Conservation (phyloP, 2,888 invertebrate genomes). For the Nemoura dubitans region DNA sequence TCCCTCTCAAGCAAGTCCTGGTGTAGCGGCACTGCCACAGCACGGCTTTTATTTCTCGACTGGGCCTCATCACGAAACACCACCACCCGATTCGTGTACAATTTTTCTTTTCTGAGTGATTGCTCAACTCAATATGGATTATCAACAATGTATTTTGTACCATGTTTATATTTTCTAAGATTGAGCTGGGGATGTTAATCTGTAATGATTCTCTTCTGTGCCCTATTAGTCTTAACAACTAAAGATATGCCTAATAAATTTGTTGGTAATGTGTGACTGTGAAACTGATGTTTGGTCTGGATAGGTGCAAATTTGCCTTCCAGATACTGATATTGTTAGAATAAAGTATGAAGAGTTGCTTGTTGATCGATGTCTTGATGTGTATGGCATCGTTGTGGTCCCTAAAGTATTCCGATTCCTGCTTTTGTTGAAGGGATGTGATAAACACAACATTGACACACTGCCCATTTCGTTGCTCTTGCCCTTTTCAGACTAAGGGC, state of each 20-base stretch:
- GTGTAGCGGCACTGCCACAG: not conserved
- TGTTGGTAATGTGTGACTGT: not conserved
- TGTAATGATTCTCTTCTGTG: not conserved
- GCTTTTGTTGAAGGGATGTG: too few relatives aligned
- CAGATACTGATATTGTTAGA: too few relatives aligned
- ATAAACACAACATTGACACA: too few relatives aligned
- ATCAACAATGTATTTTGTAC: not conserved
- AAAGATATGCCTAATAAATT: not conserved
- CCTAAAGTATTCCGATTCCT: too few relatives aligned
- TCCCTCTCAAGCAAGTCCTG: conserved; percentile 55
- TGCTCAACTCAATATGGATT: not conserved
- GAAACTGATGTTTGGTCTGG: too few relatives aligned
- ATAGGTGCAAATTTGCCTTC: too few relatives aligned
- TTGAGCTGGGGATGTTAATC: not conserved
- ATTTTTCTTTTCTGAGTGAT: not conserved
- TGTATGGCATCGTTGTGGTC: too few relatives aligned
- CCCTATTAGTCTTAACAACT: not conserved
- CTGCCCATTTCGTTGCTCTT: too few relatives aligned
- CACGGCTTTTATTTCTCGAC: not conserved
- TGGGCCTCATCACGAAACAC: not conserved
- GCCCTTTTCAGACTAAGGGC: too few relatives aligned
- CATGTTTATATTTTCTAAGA: not conserved
- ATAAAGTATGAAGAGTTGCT: too few relatives aligned
- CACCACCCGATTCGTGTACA: not conserved
- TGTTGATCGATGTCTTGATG: too few relatives aligned